These are phyloP conservation scores for Laspeyria flexula DNA, from an alignment of 2,888 invertebrate species.

Conservation along the genomic window DNA sequence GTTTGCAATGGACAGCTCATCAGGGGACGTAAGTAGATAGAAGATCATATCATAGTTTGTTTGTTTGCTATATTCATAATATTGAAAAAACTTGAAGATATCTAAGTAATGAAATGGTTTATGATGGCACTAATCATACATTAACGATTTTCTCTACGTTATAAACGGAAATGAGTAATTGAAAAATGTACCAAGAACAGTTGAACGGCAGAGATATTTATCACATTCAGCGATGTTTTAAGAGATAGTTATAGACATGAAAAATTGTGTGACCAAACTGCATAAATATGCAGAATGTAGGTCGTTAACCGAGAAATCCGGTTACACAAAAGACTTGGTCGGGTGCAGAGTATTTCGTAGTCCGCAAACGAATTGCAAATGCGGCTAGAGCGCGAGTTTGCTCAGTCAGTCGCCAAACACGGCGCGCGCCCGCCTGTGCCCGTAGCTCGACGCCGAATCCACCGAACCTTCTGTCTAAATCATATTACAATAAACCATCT, in stretches of 20 bases:
- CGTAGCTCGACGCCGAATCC: conserved; percentile 23
- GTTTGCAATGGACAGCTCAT: too few species aligned
- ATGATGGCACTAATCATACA: too few species aligned
- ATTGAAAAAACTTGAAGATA: too few species aligned
- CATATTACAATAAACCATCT: conserved; percentile 30
- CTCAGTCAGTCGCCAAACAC: conserved; percentile 71
- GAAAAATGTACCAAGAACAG: too few species aligned
- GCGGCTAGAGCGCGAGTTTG: conserved; percentile 66
- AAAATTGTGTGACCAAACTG: conserved; percentile 67
- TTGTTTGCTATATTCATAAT: too few species aligned
- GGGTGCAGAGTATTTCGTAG: conserved; percentile 71
- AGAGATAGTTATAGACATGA: conserved; percentile 53
- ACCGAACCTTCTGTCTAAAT: conserved; percentile 13
- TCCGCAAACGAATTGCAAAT: conserved; percentile 76
- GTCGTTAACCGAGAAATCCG: conserved; percentile 78
- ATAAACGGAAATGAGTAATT: too few species aligned
- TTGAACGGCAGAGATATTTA: too few species aligned
- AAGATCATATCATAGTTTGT: too few species aligned
- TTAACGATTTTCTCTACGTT: too few species aligned
- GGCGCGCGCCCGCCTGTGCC: conserved; percentile 22
- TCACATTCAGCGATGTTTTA: conserved; percentile 34
- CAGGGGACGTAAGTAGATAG: too few species aligned
- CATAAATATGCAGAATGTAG: conserved; percentile 73
- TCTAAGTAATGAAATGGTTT: too few species aligned
- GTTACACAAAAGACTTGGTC: conserved; percentile 75